Conservation (phyloP, 2,113 vertebrate genomes). For the Rhipidura dahli region DNA sequence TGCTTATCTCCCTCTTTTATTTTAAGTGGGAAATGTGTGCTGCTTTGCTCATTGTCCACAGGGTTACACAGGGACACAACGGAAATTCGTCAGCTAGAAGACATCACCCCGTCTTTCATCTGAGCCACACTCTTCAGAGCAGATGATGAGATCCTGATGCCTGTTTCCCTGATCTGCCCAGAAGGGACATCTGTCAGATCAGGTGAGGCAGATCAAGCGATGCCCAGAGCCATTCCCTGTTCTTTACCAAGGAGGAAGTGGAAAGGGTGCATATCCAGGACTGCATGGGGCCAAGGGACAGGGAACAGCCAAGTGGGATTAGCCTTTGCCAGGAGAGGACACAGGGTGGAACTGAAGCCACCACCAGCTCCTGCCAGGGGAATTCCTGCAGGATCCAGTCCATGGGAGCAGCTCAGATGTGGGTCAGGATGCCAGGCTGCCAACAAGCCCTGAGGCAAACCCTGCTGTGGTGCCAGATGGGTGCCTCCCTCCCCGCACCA, state of each 20-base stretch:
- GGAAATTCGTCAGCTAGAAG: neutral
- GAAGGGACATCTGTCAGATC: neutral
- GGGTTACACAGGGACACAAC: fast-evolving
- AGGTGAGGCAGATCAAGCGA: neutral
- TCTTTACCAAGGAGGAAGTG: neutral
- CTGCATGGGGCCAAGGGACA: neutral
- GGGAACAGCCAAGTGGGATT: neutral
- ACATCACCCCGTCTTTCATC: neutral
- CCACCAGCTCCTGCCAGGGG: fast-evolving
- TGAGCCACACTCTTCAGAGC: neutral
- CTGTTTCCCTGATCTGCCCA: neutral
- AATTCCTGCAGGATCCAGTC: neutral
- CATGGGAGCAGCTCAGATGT: neutral
- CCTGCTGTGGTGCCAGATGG: neutral
- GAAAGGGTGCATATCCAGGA: neutral
- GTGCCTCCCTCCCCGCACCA: fast-evolving
- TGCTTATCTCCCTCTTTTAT: neutral
- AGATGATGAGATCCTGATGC: neutral
- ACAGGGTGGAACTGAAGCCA: neutral
- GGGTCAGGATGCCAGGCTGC: neutral
- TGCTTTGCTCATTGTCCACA: neutral
- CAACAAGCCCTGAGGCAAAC: neutral
- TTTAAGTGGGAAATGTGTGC: neutral
- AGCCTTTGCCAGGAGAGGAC: neutral
- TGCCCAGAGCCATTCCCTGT: neutral